Percentiles rank a stretch among this genome's conserved stretches.
Evolutionary conservation across 2,797 vertebrate genomes (phyloP).

Genomic region (Glossophaga mutica): DNA sequence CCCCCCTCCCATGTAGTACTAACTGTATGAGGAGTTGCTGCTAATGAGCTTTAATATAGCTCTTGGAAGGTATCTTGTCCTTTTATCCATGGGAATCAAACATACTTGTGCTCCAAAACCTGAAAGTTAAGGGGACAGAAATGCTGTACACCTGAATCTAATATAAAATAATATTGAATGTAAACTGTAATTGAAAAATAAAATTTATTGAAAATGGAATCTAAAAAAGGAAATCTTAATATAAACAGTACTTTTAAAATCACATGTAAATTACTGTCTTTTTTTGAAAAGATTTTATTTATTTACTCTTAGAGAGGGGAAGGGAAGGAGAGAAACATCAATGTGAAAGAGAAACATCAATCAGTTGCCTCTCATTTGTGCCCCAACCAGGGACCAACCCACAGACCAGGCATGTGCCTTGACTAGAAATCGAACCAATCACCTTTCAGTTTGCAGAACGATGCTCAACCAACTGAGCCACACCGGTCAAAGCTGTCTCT

Average conservation of each 20-base stretch:
- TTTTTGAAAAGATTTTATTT: not conserved
- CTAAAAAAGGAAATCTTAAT: not conserved
- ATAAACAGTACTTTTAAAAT: constrained; percentile 28
- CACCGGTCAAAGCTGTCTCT: no score
- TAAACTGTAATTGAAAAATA: not conserved
- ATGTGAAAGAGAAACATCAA: no score
- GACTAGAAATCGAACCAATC: no score
- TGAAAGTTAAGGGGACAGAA: not conserved
- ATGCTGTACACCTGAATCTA: not conserved
- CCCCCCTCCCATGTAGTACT: not conserved
- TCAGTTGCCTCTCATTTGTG: no score
- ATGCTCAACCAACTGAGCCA: no score
- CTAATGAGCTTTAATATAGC: not conserved
- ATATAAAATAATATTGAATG: not conserved
- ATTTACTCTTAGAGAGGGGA: no score
- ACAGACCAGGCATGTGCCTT: no score
- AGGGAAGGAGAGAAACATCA: no score
- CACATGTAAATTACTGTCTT: not conserved
- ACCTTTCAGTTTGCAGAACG: no score
- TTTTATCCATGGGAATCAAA: not conserved
- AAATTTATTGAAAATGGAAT: not conserved
- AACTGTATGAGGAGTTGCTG: not conserved
- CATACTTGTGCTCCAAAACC: not conserved
- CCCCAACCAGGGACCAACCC: no score
- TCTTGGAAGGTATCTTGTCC: not conserved